Evolutionary conservation across 1,140 invertebrate species (phyloP), one percentile per base, ranked within the genome.

Genomic region (Tenebrio molitor): DNA sequence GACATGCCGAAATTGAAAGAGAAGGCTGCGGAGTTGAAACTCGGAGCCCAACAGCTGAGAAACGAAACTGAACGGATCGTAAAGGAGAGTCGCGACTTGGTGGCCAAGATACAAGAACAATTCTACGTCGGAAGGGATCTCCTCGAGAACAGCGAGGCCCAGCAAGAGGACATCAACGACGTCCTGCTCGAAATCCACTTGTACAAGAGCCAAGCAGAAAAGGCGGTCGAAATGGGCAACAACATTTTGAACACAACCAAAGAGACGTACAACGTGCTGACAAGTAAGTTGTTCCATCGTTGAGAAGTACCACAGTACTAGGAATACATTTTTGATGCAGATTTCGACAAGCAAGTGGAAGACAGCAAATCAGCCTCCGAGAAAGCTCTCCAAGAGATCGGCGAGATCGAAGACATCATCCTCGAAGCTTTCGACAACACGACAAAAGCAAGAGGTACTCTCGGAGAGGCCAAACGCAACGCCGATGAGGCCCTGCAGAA

Each of bases 271-370:
- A 87, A 92, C 69, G 96, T 92, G 42, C 84, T 97, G 1, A 88
- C 91, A 85, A 91, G 94, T 96, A 85, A 84, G 72, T 80, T 8
- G 25, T 64, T 41, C 3, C n/a, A 23, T 1, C 53, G 14, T 34
- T 62, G 69, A 29, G n/a, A n/a, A n/a, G 50, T 42, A 69, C 33
- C n/a, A 64, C 12, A 12, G 19, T 64, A 46, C 33, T n/a, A 34
- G 0, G 65, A 39, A 23, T 23, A 67, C 41, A 66, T 16, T 34
- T 76, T 75, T 64, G 64, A 83, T 83, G 77, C 77, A 93, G 95
- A 92, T 81, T 99, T 98, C 85, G 95, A 97, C 81, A 88, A 92
- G 39, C 89, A 96, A 84, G 95, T 98, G 1, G 89, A 94, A 75
- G 89, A 91, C 41, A 96, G 92, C 68, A 90, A 91, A 42, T 84